Evolutionary conservation across 1,140 invertebrate genomes (phyloP), one percentile per base, ranked within the genome.

Genomic region (Panagrolaimus sp.): DNA sequence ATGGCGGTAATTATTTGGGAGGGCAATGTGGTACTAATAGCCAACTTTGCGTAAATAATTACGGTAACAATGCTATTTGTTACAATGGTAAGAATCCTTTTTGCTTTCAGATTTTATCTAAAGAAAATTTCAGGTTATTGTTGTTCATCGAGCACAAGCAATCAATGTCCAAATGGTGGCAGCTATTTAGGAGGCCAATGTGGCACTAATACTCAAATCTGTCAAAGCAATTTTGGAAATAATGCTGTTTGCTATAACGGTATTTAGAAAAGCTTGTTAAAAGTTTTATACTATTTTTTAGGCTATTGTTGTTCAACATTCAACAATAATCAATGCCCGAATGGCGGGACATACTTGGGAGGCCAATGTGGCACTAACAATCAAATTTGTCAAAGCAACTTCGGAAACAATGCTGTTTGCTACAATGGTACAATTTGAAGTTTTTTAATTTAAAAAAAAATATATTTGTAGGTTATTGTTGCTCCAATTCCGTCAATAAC

Each of bases 381-480:
- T 57, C 9, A 57, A 20, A 38, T 38, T 7, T 57, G 51, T 23
- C 51, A 57, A 57, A 57, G 20, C 5, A 20, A 57, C 9, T 57
- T 25, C 5, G 51, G 51, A 48, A 23, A 14, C 20, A 23, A 14
- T 23, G 47, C 47, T 3, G 20, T 23, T 48, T 48, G 47, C 47
- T 48, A 48, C 9, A 48, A 48, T 48, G 47, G 47, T 48, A 48
- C 20, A 5, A 48, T 48, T 48, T 48, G 20, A 48, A n/a, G n/a
- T n/a, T 48, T 14, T 9, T 2, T 48, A 48, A 23, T 48, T 48
- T 9, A 4, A 7, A 38, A 7, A 4, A 38, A 38, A 38, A 2
- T 7, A n/a, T n/a, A 38, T 3, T 48, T 48, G 5, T 48, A 48
- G 47, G 47, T 4, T n/a, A n/a, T 48, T 48, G 47, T 23, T 48